Conservation (phyloP, 2,113 vertebrate species). For the Paratilapia polleni region DNA sequence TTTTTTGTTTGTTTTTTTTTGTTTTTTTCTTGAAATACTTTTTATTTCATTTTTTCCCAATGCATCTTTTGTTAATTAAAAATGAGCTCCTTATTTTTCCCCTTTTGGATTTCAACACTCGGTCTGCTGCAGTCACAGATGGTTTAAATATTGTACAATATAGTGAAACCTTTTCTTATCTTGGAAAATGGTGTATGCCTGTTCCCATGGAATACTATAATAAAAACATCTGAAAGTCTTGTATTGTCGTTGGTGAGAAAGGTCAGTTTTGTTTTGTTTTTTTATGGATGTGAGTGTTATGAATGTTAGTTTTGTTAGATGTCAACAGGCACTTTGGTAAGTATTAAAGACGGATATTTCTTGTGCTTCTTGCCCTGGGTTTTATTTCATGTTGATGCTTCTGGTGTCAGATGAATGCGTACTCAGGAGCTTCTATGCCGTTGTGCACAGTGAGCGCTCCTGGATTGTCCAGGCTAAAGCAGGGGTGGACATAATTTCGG, state of each 20-base stretch:
- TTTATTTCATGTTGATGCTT: neutral
- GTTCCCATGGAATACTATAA: conserved; percentile 86
- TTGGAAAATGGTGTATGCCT: conserved; percentile 80
- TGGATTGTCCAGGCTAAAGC: conserved; percentile 90
- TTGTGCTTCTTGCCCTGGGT: neutral
- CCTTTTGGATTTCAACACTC: conserved; percentile 21
- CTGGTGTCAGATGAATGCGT: conserved; percentile 47
- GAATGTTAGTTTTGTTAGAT: neutral
- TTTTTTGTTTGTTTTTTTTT: no score
- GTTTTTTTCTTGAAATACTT: neutral
- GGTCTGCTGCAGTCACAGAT: conserved; percentile 59
- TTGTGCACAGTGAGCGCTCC: conserved; percentile 85
- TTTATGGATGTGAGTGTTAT: neutral
- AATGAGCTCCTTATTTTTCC: neutral
- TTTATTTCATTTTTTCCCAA: conserved; percentile 37
- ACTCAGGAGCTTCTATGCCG: conserved; percentile 76
- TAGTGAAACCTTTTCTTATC: conserved; percentile 74
- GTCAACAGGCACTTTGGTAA: neutral
- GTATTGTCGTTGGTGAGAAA: neutral
- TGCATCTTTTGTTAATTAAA: neutral
- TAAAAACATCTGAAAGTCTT: conserved; percentile 62
- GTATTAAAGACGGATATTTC: neutral
- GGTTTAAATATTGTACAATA: conserved; percentile 70
- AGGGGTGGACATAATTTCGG: conserved; percentile 86
- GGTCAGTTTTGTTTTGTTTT: neutral